Percentiles rank a stretch among this genome's conserved stretches.
phyloP scores from a whole-genome alignment of 1,140 invertebrate species.

The Drosophila subobscura region DNA sequence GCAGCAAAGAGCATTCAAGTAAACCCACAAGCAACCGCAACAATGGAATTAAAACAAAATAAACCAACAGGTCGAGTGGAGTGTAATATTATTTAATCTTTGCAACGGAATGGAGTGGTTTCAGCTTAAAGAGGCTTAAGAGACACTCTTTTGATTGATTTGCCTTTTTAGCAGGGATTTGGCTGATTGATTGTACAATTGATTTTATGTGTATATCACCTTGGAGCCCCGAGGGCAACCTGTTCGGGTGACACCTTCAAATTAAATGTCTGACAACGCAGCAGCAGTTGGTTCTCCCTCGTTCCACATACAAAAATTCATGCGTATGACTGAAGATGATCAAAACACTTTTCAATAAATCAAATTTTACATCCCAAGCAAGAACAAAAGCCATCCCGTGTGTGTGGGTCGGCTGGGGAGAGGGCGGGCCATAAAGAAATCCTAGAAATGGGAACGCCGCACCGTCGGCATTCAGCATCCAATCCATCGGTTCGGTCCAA shows the following conservation, averaged over 20 bases:
- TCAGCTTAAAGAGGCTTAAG: too few relatives aligned
- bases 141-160: slow-evolving; percentile 21
- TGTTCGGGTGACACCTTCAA: slow-evolving; percentile 49
- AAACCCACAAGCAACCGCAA: too few relatives aligned
- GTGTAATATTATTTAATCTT: too few relatives aligned
- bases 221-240: slow-evolving; percentile 25
- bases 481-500: slow-evolving; percentile 59
- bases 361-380: slow-evolving; percentile 24
- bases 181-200: slow-evolving; percentile 27
- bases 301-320: slow-evolving; percentile 3
- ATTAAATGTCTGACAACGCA: slow-evolving; percentile 61
- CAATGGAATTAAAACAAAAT: too few relatives aligned
- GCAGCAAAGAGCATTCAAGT: too few relatives aligned
- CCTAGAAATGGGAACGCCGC: slow-evolving; percentile 21
- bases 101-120: too few relatives aligned
- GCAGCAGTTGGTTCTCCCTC: slow-evolving; percentile 13
- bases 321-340: slow-evolving; percentile 31
- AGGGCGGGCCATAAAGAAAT: slow-evolving; percentile 26
- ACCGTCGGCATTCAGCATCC: slow-evolving; percentile 68
- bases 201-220: slow-evolving; percentile 25
- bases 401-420: slow-evolving; percentile 4
- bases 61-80: too few relatives aligned
- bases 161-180: not conserved
- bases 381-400: slow-evolving; percentile 36
- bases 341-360: slow-evolving; percentile 26